phyloP scores from a whole-genome alignment of 2,888 invertebrate species.

The Cremastobaeus sp. region DNA sequence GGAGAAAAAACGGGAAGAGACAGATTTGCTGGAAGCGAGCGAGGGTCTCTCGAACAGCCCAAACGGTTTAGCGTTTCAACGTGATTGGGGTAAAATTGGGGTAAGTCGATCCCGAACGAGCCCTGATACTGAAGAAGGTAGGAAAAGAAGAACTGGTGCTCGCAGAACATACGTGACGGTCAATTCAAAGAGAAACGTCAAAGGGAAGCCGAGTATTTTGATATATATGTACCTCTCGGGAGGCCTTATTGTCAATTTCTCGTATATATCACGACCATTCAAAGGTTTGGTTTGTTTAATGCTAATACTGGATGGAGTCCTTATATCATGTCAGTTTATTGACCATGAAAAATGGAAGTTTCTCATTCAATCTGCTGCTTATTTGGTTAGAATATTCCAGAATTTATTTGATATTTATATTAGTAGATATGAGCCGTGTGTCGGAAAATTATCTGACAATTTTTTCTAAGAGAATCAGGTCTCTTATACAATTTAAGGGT shows the following conservation, averaged over 20 bases:
- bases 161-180: slow-evolving; percentile 68
- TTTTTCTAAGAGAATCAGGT: too few relatives aligned
- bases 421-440: slow-evolving; percentile 8
- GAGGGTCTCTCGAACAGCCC: slow-evolving; percentile 52
- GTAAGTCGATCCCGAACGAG: slow-evolving; percentile 76
- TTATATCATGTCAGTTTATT: slow-evolving; percentile 51
- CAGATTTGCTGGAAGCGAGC: slow-evolving; percentile 29
- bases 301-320: slow-evolving; percentile 46
- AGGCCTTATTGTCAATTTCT: slow-evolving; percentile 56
- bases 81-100: slow-evolving; percentile 78
- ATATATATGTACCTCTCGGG: slow-evolving; percentile 51
- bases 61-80: slow-evolving; percentile 76
- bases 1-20: slow-evolving; percentile 38
- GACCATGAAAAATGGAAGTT: slow-evolving; percentile 53
- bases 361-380: slow-evolving; percentile 31
- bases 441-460: background rate
- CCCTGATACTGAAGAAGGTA: slow-evolving; percentile 44
- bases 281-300: slow-evolving; percentile 55
- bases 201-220: slow-evolving; percentile 56
- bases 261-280: slow-evolving; percentile 50
- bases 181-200: slow-evolving; percentile 59
- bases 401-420: slow-evolving; percentile 32
- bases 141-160: slow-evolving; percentile 64
- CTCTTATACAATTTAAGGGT: too few relatives aligned
- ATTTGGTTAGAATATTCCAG: slow-evolving; percentile 40